These are phyloP conservation scores for Euplexia lucipara DNA, from an alignment of 2,888 invertebrate species.

Conservation along the genomic window DNA sequence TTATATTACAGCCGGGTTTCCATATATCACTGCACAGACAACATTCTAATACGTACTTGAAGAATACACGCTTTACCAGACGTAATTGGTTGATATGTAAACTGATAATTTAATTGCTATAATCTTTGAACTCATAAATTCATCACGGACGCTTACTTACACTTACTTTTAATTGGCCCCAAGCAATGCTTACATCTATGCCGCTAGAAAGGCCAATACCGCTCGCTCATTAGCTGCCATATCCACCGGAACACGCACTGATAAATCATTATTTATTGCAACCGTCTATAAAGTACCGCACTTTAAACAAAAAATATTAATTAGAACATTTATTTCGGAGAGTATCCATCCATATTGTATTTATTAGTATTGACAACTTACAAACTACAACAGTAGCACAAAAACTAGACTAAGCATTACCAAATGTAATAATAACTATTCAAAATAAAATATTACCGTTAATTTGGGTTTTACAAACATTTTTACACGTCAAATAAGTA, in stretches of 20 bases:
- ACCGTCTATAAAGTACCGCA: conserved; percentile 1
- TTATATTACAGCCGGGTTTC: neutral
- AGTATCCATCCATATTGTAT: too few species aligned
- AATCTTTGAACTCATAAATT: conserved; percentile 32
- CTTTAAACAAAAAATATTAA: too few species aligned
- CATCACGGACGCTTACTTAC: conserved; percentile 8
- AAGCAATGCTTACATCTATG: conserved; percentile 6
- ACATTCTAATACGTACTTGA: neutral
- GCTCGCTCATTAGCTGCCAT: conserved; percentile 29
- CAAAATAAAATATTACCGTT: too few species aligned
- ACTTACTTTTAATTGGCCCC: conserved; percentile 35
- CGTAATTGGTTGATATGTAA: conserved; percentile 14
- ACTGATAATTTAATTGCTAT: conserved; percentile 21
- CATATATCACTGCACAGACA: neutral
- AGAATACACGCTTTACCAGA: too few species aligned
- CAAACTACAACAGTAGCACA: too few species aligned
- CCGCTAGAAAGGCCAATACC: neutral
- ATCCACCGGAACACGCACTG: neutral
- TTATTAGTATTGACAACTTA: too few species aligned
- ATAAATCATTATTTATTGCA: conserved; percentile 20
- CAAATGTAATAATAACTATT: too few species aligned
- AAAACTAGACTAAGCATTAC: too few species aligned
- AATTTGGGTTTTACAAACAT: too few species aligned
- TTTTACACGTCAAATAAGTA: too few species aligned
- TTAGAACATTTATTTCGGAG: too few species aligned